These are phyloP conservation scores for Dinomys branickii DNA, from an alignment of 2,113 vertebrate species.

Conservation along the genomic window DNA sequence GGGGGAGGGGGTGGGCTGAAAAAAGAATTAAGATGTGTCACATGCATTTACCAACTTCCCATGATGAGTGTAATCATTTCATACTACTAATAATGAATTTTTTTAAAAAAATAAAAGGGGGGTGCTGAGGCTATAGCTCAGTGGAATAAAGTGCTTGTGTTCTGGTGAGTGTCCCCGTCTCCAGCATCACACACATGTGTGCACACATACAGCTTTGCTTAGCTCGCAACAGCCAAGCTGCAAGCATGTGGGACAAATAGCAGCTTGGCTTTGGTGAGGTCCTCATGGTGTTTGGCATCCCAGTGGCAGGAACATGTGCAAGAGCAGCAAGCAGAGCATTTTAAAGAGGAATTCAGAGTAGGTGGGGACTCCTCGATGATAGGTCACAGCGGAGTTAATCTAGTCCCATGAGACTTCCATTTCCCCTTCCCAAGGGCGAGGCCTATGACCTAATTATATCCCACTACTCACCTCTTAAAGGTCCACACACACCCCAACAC, in stretches of 20 bases:
- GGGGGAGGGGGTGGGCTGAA: no score
- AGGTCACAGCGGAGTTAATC: background rate
- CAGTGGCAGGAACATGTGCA: background rate
- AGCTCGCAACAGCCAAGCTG: background rate
- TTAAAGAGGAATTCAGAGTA: background rate
- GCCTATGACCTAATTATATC: background rate
- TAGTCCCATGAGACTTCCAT: background rate
- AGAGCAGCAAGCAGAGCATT: background rate
- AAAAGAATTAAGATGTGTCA: background rate
- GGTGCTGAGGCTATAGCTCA: background rate
- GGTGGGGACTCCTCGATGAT: background rate
- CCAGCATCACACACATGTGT: background rate
- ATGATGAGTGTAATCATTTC: background rate
- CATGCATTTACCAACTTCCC: background rate
- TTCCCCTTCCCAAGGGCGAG: background rate
- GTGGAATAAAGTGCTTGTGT: background rate
- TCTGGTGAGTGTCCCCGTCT: background rate
- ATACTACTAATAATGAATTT: background rate
- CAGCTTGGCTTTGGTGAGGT: background rate
- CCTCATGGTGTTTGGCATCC: background rate
- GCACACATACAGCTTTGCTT: background rate
- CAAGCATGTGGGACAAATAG: background rate
- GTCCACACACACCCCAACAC: background rate
- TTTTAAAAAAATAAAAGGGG: background rate
- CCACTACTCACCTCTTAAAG: background rate